A percentile compares a stretch with the other conserved stretches of the same genome.
phyloP scores from a whole-genome alignment of 2,113 vertebrate genomes.

The Octodon degus region DNA sequence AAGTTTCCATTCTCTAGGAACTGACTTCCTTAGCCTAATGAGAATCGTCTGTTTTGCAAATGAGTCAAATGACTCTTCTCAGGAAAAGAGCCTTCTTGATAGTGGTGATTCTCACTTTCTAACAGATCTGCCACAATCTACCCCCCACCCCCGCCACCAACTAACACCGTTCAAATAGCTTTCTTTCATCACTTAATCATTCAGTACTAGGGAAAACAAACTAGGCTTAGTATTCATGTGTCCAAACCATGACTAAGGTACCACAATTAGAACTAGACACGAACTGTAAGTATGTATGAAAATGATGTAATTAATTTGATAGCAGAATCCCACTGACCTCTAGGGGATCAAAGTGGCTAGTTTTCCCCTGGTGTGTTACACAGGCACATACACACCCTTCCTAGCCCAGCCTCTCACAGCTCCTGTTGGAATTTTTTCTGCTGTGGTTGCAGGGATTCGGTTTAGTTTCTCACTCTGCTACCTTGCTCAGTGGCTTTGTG shows the following conservation, averaged over 20 bases:
- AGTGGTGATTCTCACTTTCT: slow-evolving; percentile 4
- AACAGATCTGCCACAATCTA: neutral
- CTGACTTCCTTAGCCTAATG: neutral
- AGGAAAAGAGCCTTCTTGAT: neutral
- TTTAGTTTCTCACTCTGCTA: neutral
- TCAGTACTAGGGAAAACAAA: neutral
- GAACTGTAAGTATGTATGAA: neutral
- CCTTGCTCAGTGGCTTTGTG: neutral
- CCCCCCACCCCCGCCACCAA: neutral
- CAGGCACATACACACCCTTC: too few relatives aligned
- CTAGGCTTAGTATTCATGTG: neutral
- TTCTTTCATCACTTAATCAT: neutral
- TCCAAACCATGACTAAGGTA: neutral
- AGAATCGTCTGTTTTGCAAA: slow-evolving; percentile 48
- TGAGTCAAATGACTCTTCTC: slow-evolving; percentile 41
- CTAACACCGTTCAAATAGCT: neutral
- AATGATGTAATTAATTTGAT: neutral
- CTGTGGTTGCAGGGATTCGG: neutral
- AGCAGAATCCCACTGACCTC: neutral
- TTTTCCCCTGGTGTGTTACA: neutral
- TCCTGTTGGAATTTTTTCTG: neutral
- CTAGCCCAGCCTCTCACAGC: neutral
- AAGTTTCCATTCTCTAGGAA: neutral
- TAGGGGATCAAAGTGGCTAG: neutral
- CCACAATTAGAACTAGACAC: neutral